phyloP scores from a whole-genome alignment of 1,140 invertebrate species.

The Physella acuta region DNA sequence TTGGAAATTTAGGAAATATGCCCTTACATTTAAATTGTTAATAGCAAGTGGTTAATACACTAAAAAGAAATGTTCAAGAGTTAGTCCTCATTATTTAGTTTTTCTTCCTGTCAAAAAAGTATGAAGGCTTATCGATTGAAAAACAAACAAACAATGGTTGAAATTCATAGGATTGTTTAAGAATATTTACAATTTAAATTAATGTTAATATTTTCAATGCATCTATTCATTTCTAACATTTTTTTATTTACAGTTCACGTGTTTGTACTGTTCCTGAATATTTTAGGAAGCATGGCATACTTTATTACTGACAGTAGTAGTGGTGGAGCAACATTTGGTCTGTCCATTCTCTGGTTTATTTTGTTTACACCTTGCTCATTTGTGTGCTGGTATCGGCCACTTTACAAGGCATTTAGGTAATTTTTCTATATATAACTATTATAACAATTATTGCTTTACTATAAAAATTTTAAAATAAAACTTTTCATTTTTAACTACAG shows the following conservation, averaged over 20 bases:
- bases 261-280: constrained; percentile 80
- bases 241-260: constrained; percentile 75
- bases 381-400: constrained; percentile 91
- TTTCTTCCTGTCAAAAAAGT: no score
- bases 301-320: constrained; percentile 51
- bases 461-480: neutral
- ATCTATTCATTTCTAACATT: no score
- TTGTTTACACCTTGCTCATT: constrained; percentile 96
- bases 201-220: no score
- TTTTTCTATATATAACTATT: constrained; percentile 11
- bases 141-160: no score
- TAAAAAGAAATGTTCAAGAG: no score
- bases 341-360: constrained; percentile 85
- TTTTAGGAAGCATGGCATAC: constrained; percentile 71
- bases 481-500: neutral
- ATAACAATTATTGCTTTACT: neutral
- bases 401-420: constrained; percentile 84
- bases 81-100: no score
- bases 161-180: no score
- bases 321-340: constrained; percentile 78
- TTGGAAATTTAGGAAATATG: no score
- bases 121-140: no score
- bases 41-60: no score
- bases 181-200: no score
- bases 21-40: no score